Base-by-base conservation (phyloP, 2,888 invertebrate genomes). In the Eurois occulta region DNA sequence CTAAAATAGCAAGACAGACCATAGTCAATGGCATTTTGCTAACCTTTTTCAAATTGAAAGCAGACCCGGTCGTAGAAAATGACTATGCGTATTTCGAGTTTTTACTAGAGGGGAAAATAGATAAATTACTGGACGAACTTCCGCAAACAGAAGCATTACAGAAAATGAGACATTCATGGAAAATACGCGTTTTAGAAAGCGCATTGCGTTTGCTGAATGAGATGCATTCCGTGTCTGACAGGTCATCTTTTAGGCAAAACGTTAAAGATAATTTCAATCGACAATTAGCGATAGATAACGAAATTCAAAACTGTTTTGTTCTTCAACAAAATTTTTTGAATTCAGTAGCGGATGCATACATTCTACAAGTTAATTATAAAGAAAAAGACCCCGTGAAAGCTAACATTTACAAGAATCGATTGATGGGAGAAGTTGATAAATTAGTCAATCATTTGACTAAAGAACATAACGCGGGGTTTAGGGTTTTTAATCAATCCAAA, bases 81-180 rank as follows among this genome's bases (percentile, higher is more conserved):
- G 91, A 94, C 73, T 90, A 91, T 43, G 89, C 85, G 38, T 89
- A 91, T 67, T 93, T 92, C 76, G 92, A 93, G 81, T 90, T 92
- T 66, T 80, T 91, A 13, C 83, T 95, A 18, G 94, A 93, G 70
- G 90, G 93, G 60, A 91, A 91, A 81, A 80, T 95, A 38, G 94
- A 94, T 75, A 85, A 90, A n/a, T 86, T 95, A 72, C 77, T 95
- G 6, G 90, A 92, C 77, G 85, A 88, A 68, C 87, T 95, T 38
- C 93, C 94, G 7, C 91, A 93, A 76, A 90, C 92, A 18, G 68
- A 83, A n/a, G 90, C 91, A 74, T 78, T 94, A 16, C 67, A 78
- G 46, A 79, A 85, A 1, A 85, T 75, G 41, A 90, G 90, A 78
- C 78, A 89, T 55, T 43, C 78, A n/a, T 89, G 93, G 81, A 94